These are phyloP conservation scores for Caenorhabditis sulstoni DNA, from an alignment of 2,888 invertebrate genomes.

Conservation along the genomic window DNA sequence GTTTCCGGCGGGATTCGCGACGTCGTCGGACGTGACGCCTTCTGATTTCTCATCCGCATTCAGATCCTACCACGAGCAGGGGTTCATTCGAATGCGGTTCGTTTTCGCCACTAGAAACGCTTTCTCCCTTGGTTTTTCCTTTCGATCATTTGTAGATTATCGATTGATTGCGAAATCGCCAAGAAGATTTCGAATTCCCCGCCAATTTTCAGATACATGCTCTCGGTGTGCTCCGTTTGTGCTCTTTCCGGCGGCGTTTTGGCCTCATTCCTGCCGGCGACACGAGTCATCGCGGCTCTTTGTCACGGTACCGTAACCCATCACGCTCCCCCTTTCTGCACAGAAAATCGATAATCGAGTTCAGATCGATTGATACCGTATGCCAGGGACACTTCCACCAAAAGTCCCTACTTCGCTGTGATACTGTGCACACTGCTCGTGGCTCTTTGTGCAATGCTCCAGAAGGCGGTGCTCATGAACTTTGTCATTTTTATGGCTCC, in stretches of 20 bases:
- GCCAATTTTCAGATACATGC: conserved; percentile 62
- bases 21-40: conserved; percentile 11
- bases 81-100: conserved; percentile 69
- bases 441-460: conserved; percentile 45
- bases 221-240: conserved; percentile 70
- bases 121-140: neutral
- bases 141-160: neutral
- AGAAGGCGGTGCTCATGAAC: conserved; percentile 50
- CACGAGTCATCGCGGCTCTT: conserved; percentile 61
- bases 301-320: conserved; percentile 42
- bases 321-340: too few species aligned
- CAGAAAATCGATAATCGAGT: conserved; percentile 10
- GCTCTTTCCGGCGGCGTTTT: conserved; percentile 66
- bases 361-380: conserved; percentile 64
- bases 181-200: too few species aligned
- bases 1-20: conserved; percentile 37
- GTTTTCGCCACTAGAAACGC: conserved; percentile 30
- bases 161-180: neutral
- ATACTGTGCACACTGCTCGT: conserved; percentile 57
- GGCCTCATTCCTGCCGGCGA: conserved; percentile 63
- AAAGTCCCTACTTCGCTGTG: conserved; percentile 57
- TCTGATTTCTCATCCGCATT: conserved; percentile 35
- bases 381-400: conserved; percentile 58
- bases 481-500: conserved; percentile 60
- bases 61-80: conserved; percentile 63